Percentiles rank a stretch among this genome's conserved stretches.
phyloP scores from a whole-genome alignment of 2,888 invertebrate species.

The Caenorhabditis drosophilae region DNA sequence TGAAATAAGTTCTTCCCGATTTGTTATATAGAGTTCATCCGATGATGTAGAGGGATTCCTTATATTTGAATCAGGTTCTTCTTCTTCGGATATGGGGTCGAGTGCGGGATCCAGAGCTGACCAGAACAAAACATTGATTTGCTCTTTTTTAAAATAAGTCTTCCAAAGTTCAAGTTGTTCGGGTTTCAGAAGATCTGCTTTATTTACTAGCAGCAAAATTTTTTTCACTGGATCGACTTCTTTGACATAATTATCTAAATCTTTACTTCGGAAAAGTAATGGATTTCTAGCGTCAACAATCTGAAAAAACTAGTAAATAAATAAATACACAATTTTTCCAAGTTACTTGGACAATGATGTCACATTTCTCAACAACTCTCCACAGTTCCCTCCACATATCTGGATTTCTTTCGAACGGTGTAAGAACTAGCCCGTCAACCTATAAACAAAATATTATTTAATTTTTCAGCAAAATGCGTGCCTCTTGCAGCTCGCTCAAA shows the following conservation, averaged over 20 bases:
- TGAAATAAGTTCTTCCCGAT: slow-evolving; percentile 78
- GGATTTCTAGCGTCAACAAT: slow-evolving; percentile 97
- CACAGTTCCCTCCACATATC: slow-evolving; percentile 98
- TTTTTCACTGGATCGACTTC: slow-evolving; percentile 79
- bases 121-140: slow-evolving; percentile 84
- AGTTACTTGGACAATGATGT: slow-evolving; percentile 66
- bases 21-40: slow-evolving; percentile 70
- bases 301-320: slow-evolving; percentile 73
- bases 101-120: slow-evolving; percentile 41
- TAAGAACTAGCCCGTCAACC: slow-evolving; percentile 81
- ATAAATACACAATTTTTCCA: not conserved
- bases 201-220: slow-evolving; percentile 88
- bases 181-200: slow-evolving; percentile 87
- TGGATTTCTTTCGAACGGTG: slow-evolving; percentile 95
- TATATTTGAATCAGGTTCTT: slow-evolving; percentile 8
- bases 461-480: slow-evolving; percentile 25
- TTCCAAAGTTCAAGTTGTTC: slow-evolving; percentile 76
- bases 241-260: slow-evolving; percentile 84
- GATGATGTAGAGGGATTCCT: slow-evolving; percentile 33
- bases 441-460: slow-evolving; percentile 24
- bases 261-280: slow-evolving; percentile 86
- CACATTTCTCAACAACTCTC: slow-evolving; percentile 90
- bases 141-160: slow-evolving; percentile 71
- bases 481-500: slow-evolving; percentile 75
- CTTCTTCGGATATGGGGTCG: slow-evolving; percentile 19